Conservation (phyloP, 2,797 vertebrate species). For the Danio choprae region DNA sequence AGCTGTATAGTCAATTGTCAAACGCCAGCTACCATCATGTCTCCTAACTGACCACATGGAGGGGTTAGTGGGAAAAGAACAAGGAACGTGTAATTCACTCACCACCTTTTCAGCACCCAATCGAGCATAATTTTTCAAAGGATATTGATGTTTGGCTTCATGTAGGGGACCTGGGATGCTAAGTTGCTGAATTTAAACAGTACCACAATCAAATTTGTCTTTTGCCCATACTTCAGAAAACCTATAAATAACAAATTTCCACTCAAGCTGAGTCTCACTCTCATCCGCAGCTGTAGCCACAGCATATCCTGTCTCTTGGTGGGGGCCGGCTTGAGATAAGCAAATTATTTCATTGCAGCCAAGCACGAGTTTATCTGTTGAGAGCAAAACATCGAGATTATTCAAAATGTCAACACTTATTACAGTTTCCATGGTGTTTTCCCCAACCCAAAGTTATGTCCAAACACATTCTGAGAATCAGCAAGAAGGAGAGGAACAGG, state of each 20-base stretch:
- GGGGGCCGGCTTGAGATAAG: background rate
- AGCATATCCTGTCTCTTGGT: background rate
- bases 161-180: background rate
- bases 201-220: background rate
- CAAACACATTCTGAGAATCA: no score
- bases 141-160: background rate
- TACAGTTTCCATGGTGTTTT: no score
- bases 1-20: background rate
- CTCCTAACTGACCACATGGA: no score
- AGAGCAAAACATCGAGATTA: no score
- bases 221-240: background rate
- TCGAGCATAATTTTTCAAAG: background rate
- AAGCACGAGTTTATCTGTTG: no score
- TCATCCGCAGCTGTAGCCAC: background rate
- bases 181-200: background rate
- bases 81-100: background rate
- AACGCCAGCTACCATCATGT: no score
- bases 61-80: no score
- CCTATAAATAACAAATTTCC: background rate
- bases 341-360: no score
- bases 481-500: no score
- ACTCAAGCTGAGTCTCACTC: background rate
- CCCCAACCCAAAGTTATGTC: no score
- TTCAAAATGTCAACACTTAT: no score
- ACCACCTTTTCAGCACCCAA: no score